Conservation (phyloP, 2,797 vertebrate genomes). For the Chaunax sp. region DNA sequence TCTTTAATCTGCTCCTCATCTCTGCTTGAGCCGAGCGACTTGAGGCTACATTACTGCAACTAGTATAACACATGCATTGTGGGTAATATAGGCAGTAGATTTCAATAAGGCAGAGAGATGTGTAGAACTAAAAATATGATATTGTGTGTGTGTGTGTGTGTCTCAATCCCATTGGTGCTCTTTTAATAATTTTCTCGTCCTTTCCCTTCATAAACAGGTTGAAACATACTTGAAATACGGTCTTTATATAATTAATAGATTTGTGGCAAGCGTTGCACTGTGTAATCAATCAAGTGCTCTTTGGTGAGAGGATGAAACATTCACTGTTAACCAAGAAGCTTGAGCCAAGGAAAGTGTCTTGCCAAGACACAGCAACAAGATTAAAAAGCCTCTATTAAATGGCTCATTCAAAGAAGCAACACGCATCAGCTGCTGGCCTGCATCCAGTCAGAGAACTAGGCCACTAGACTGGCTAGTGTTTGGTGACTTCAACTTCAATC, state of each 20-base stretch:
- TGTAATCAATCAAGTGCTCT: conserved; percentile 47
- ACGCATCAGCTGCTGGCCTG: conserved; percentile 44
- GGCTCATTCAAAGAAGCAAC: conserved; percentile 44
- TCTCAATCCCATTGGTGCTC: background rate
- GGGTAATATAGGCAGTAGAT: background rate
- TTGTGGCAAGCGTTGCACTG: conserved; percentile 22
- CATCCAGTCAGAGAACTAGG: conserved; percentile 40
- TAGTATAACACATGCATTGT: background rate
- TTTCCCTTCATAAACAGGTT: background rate
- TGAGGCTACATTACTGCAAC: no score
- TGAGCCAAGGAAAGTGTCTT: conserved; percentile 48
- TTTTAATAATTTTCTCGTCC: conserved; percentile 1
- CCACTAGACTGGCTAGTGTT: conserved; percentile 25
- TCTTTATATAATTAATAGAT: conserved; percentile 36
- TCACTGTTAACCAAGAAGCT: conserved; percentile 32
- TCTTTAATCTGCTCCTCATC: no score
- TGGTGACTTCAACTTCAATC: conserved; percentile 28
- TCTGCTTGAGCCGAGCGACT: no score
- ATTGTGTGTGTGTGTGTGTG: no score
- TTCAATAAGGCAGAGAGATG: background rate
- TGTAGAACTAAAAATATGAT: no score
- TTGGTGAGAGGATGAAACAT: conserved; percentile 50
- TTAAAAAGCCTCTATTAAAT: conserved; percentile 57
- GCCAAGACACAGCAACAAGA: conserved; percentile 54
- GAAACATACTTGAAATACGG: conserved; percentile 4